Evolutionary conservation across 2,888 invertebrate species (phyloP).

Genomic region (Cancer borealis): DNA sequence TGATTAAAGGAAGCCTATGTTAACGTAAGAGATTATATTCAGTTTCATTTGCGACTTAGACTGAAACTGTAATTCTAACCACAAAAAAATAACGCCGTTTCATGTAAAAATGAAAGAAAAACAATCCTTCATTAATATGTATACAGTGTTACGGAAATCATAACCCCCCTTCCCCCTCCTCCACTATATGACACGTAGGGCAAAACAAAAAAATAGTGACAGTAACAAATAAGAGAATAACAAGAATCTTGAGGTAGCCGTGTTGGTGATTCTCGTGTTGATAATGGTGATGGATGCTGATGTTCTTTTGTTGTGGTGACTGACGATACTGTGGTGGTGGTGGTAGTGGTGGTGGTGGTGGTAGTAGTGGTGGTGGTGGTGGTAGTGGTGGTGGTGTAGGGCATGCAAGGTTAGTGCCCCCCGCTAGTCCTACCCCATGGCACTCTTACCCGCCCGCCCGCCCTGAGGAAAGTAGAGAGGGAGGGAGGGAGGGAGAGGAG

Average conservation of each 20-base stretch:
- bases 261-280: neutral
- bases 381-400: neutral
- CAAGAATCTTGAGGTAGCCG: neutral
- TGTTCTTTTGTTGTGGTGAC: neutral
- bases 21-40: neutral
- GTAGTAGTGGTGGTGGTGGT: neutral
- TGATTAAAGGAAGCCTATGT: neutral
- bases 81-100: neutral
- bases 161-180: neutral
- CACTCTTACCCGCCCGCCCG: neutral
- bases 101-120: neutral
- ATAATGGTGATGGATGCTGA: slow-evolving; percentile 21
- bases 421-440: neutral
- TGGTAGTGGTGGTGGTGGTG: neutral
- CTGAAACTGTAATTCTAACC: neutral
- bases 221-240: neutral
- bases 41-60: neutral
- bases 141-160: neutral
- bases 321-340: too few relatives aligned
- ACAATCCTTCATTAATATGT: neutral
- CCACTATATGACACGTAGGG: neutral
- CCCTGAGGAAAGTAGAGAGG: slow-evolving; percentile 2
- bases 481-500: neutral
- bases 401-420: too few relatives aligned
- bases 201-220: neutral